phyloP scores from a whole-genome alignment of 2,113 vertebrate species.

The Balaeniceps rex region DNA sequence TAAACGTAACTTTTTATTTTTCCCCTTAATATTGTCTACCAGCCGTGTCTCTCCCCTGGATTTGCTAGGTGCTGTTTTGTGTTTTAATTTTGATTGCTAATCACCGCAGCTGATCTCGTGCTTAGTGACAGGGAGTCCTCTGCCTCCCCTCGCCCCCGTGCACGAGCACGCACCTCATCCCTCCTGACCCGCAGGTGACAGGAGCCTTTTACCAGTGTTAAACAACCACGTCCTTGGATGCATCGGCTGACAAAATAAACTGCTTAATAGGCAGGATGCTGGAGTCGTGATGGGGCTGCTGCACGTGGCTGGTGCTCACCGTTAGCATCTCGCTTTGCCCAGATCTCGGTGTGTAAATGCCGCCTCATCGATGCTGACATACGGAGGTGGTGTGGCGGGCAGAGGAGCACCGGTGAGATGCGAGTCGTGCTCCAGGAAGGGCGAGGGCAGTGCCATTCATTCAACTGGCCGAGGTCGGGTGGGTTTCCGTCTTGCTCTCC shows the following conservation, averaged over 20 bases:
- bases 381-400: rapidly evolving
- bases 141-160: not conserved
- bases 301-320: not conserved
- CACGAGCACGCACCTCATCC: not conserved
- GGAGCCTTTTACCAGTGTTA: not conserved
- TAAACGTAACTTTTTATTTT: not conserved
- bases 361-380: rapidly evolving
- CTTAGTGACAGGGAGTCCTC: not conserved
- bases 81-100: not conserved
- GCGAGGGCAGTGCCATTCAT: not conserved
- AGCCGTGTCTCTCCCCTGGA: not conserved
- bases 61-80: not conserved
- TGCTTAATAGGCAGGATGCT: not conserved
- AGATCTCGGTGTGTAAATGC: rapidly evolving
- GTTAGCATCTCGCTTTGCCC: not conserved
- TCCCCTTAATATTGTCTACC: not conserved
- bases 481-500: not conserved
- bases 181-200: not conserved
- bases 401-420: not conserved
- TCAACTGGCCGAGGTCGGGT: rapidly evolving
- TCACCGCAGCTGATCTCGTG: not conserved
- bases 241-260: not conserved
- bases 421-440: not conserved
- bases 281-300: not conserved
- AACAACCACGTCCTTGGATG: not conserved